Base-by-base conservation (phyloP, 1,140 invertebrate species). In the Zaprionus gabonicus region DNA sequence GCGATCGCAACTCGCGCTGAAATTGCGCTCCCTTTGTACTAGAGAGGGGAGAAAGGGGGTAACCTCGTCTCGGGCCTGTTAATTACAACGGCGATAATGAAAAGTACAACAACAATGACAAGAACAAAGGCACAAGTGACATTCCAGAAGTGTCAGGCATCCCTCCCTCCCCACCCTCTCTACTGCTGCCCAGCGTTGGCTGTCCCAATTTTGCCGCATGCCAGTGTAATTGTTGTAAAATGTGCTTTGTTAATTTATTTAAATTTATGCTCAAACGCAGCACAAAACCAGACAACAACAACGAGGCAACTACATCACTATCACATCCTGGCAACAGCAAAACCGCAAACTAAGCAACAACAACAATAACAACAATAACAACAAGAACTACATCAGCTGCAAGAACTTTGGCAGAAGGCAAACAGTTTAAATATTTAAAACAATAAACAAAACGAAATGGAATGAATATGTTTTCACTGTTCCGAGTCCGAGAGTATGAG, bases 171-270 rank as follows among this genome's bases (percentile, higher is more conserved):
- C 7, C 20, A 20, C 0, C 20, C 31, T 34, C 28, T 55, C 38
- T n/a, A 1, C 31, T n/a, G 57, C 36, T n/a, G 28, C 53, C 1
- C 15, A 1, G 27, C 36, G 17, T n/a, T 17, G 36, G 53, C 38
- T 31, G 46, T 25, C n/a, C 20, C 41, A 46, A n/a, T 59, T 27
- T 36, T 38, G 34, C 44, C 55, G 69, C 65, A 60, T 67, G 58
- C 17, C 44, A 56, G 69, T 66, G 69, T 86, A 80, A 87, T 87
- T 86, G 83, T 76, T 78, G 76, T 76, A 65, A 78, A 78, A 78
- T 81, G 68, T 81, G 76, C 80, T 84, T 85, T 84, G 85, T 82
- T 80, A 90, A 90, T 88, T 90, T 83, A 88, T 90, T 88, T 79
- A 79, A 87, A 83, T 88, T 84, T 80, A 80, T 83, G 81, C 71